These are phyloP conservation scores for Aptenodytes patagonicus DNA, from an alignment of 2,113 vertebrate genomes.

Conservation along the genomic window DNA sequence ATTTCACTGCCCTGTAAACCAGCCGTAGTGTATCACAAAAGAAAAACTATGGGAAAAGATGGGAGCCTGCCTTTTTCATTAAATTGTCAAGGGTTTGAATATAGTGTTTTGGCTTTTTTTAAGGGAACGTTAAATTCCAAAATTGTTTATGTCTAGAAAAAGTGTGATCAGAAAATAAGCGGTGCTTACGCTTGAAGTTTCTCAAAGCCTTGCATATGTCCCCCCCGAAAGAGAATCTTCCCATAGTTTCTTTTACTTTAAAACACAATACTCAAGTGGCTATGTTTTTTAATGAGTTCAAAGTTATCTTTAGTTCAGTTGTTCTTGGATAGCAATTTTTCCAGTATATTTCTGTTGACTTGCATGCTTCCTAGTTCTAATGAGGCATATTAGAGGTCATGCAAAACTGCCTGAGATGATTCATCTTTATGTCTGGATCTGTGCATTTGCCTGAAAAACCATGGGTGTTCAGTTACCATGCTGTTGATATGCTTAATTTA, in stretches of 20 bases:
- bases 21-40: background rate
- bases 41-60: background rate
- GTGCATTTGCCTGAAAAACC: background rate
- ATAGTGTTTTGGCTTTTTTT: background rate
- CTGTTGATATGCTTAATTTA: background rate
- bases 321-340: background rate
- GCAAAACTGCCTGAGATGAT: background rate
- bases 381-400: background rate
- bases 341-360: background rate
- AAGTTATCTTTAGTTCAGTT: background rate
- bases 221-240: background rate
- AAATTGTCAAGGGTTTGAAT: background rate
- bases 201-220: background rate
- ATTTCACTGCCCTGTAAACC: background rate
- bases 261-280: background rate
- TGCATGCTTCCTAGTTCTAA: background rate
- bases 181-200: background rate
- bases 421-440: background rate
- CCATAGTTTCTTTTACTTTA: background rate
- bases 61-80: rapidly evolving
- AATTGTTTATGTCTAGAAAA: background rate
- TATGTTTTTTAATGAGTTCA: background rate
- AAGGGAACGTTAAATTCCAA: background rate
- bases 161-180: background rate
- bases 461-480: background rate